These are phyloP conservation scores for Torymus tubicola DNA, from an alignment of 2,888 invertebrate genomes.

Conservation along the genomic window DNA sequence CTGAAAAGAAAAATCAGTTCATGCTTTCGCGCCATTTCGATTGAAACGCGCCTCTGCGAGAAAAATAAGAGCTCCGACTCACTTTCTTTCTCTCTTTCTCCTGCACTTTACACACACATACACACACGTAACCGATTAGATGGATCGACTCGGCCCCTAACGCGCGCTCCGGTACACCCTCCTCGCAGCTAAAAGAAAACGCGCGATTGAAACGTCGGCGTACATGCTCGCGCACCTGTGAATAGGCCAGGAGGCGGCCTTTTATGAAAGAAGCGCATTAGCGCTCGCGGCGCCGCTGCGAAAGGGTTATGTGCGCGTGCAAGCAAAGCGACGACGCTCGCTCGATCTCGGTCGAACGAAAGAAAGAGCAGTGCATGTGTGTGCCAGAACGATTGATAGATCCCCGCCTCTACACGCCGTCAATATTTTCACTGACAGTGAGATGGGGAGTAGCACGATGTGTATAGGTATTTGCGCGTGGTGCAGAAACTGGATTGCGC, in stretches of 20 bases:
- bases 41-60: too few species aligned
- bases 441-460: background rate
- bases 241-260: constrained; percentile 26
- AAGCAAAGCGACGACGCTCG: constrained; percentile 9
- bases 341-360: constrained; percentile 29
- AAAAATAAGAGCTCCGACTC: background rate
- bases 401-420: constrained; percentile 22
- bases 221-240: background rate
- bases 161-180: background rate
- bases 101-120: background rate
- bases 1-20: background rate
- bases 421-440: constrained; percentile 8
- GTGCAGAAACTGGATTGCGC: constrained; percentile 3
- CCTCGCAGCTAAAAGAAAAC: background rate
- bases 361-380: background rate
- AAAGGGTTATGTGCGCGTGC: constrained; percentile 26
- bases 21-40: too few species aligned
- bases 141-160: constrained; percentile 36
- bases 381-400: constrained; percentile 31
- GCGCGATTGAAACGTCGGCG: constrained; percentile 40
- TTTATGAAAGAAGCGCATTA: constrained; percentile 30
- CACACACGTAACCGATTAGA: constrained; percentile 23
- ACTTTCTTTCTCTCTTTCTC: background rate
- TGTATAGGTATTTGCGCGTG: background rate
- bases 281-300: constrained; percentile 1